These are phyloP conservation scores for Orgyia antiqua DNA, from an alignment of 2,888 invertebrate species.

Conservation along the genomic window DNA sequence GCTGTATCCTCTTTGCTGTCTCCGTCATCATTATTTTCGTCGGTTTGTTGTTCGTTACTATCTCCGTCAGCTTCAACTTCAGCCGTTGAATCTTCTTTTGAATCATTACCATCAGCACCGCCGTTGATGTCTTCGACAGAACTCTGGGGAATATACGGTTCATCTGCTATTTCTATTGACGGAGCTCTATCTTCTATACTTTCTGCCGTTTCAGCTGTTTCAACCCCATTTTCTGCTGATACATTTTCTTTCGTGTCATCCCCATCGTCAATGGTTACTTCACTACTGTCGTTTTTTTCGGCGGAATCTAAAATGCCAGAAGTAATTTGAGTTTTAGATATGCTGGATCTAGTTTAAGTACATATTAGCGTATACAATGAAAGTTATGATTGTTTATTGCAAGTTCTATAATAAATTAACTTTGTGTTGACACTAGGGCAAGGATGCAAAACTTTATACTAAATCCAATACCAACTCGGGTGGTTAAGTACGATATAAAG, in stretches of 20 bases:
- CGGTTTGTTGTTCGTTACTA: constrained; percentile 44
- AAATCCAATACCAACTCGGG: too few species aligned
- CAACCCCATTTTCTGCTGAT: constrained; percentile 58
- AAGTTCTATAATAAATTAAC: too few species aligned
- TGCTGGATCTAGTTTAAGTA: too few species aligned
- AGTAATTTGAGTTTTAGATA: too few species aligned
- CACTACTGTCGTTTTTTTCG: constrained; percentile 73
- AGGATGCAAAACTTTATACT: too few species aligned
- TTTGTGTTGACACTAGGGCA: too few species aligned
- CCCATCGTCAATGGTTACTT: constrained; percentile 56
- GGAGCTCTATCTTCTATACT: constrained; percentile 54
- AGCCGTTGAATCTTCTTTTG: constrained; percentile 45
- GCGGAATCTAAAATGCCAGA: constrained; percentile 63
- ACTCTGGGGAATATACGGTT: constrained; percentile 65
- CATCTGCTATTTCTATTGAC: constrained; percentile 67
- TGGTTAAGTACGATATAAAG: too few species aligned
- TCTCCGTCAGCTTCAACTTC: constrained; percentile 44
- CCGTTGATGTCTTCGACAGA: constrained; percentile 65
- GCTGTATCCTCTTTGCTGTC: constrained; percentile 53
- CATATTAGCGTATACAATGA: too few species aligned
- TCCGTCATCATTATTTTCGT: constrained; percentile 21
- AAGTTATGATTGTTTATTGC: too few species aligned
- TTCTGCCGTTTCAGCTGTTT: constrained; percentile 36
- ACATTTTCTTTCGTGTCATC: constrained; percentile 61
- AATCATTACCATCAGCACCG: constrained; percentile 48